Evolutionary conservation across 1,140 invertebrate genomes (phyloP).

Genomic region (Polyergus mexicanus): DNA sequence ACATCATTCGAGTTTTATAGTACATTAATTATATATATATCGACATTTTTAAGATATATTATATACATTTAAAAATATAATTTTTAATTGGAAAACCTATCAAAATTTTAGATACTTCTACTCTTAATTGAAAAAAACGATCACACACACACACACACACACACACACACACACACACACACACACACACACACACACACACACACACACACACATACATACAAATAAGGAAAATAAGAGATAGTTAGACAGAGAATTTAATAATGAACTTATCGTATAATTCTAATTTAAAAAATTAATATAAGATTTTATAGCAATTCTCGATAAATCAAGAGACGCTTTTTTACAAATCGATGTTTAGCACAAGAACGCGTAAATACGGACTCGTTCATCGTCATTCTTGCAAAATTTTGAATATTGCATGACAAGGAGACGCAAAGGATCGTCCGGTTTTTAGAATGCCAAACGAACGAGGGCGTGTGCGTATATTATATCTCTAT

Average conservation of each 20-base stretch:
- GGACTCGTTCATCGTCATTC: not conserved
- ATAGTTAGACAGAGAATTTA: no score
- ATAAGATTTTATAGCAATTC: not conserved
- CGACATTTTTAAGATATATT: not conserved
- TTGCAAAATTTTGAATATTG: conserved; percentile 55
- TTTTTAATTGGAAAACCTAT: not conserved
- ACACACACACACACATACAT: no score
- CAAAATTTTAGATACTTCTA: not conserved
- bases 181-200: no score
- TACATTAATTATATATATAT: not conserved
- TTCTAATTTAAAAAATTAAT: not conserved
- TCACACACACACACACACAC: no score
- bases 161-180: no score
- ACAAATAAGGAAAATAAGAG: no score
- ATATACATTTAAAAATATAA: not conserved
- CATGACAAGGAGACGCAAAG: conserved; percentile 47
- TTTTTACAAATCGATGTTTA: not conserved
- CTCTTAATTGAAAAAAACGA: not conserved
- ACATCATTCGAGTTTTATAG: not conserved
- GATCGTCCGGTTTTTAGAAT: conserved; percentile 52
- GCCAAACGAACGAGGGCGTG: conserved; percentile 25
- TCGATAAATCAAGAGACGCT: not conserved
- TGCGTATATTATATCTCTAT: conserved; percentile 40
- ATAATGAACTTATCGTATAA: not conserved
- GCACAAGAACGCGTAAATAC: not conserved